Base-by-base conservation (phyloP, 2,797 vertebrate species). In the Gallinago nigripennis region DNA sequence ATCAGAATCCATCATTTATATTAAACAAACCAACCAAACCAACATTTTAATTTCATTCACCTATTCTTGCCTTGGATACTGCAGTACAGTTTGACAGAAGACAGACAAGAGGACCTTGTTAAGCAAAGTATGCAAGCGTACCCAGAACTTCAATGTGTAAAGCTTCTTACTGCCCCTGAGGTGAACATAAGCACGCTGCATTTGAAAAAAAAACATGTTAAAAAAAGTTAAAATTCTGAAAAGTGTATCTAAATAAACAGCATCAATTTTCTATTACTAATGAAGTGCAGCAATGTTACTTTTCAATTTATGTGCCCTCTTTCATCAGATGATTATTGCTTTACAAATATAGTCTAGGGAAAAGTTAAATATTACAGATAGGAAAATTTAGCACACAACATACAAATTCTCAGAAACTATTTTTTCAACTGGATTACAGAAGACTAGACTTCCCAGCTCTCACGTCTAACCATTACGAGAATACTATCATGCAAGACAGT, bases 261-360 rank as follows among this genome's bases (percentile, higher is more conserved):
- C 16, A 91, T 21, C n/a, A 25, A 63, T 63, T 66, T 80, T 53
- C 28, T 61, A 23, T 30, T 56, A 50, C 7, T 9, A 69, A 58
- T 19, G 18, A 82, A 72, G 43, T 7, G 16, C 7, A 76, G 61
- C 50, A 63, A 50, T 17, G 14, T 10, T 21, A 35, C 19, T 37
- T 63, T 14, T 5, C 0, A 0, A 61, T 61, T 61, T 33, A 35
- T 0, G 2, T 33, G 14, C 6, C 4, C 4, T 9, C 66, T 65
- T 78, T 72, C 12, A 72, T 51, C 35, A 63, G 30, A 24, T 5
- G 2, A 88, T 39, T 43, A 46, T 8, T 64, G 45, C 16, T 82
- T 82, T 27, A 70, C 30, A 79, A 83, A 30, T 20, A 60, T 17
- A 16, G 45, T 50, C 45, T 35, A 80, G 0, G 0, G 86, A 88